Conservation (phyloP, 2,113 vertebrate genomes). For the Campylomormyrus numenius region DNA sequence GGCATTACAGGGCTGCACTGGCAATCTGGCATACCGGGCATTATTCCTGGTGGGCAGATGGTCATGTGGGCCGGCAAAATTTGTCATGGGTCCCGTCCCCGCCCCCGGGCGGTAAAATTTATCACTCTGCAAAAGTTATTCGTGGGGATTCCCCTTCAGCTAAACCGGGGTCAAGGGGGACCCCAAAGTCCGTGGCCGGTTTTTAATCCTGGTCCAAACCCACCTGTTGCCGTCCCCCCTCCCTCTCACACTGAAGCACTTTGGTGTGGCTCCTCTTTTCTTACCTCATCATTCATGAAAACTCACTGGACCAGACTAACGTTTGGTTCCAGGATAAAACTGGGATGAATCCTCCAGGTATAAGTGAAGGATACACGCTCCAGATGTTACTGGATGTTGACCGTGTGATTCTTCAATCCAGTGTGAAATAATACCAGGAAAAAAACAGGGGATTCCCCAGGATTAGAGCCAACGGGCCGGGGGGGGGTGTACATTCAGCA, state of each 20-base stretch:
- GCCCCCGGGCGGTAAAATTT: not conserved
- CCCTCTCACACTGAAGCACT: not conserved
- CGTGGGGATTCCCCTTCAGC: not conserved
- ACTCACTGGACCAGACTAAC: not conserved
- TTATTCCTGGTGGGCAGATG: not conserved
- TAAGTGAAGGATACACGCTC: not conserved
- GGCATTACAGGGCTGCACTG: not conserved
- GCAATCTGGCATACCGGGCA: not conserved
- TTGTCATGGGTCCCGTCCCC: not conserved
- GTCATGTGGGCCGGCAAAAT: not conserved
- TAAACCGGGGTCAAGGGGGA: not conserved
- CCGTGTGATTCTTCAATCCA: not conserved
- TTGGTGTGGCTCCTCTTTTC: not conserved
- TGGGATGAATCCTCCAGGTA: not conserved
- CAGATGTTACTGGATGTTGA: not conserved
- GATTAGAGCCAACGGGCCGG: not conserved
- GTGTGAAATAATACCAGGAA: not conserved
- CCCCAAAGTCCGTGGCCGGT: not conserved
- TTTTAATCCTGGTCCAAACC: not conserved
- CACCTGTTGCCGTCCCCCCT: not conserved
- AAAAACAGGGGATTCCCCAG: conserved; percentile 2
- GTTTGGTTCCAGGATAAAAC: not conserved
- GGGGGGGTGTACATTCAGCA: not conserved
- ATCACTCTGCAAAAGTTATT: not conserved
- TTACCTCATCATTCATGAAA: not conserved